Evolutionary conservation across 2,888 invertebrate species (phyloP).

Genomic region (Agrypnus murinus): DNA sequence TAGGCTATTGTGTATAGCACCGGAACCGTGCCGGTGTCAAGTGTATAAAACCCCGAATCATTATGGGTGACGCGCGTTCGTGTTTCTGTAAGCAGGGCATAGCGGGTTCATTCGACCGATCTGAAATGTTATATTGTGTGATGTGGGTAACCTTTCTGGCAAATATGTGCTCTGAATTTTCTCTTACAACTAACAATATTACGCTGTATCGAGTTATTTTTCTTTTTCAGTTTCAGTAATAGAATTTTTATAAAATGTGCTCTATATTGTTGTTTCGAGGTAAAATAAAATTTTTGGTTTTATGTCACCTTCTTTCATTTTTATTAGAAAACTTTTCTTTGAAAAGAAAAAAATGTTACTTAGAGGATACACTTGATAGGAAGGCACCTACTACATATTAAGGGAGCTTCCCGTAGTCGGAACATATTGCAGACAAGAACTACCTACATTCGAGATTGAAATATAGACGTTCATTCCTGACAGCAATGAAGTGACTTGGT

Average conservation of each 20-base stretch:
- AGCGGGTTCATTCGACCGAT: conserved; percentile 46
- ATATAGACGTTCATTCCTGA: conserved; percentile 34
- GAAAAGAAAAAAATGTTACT: too few relatives aligned
- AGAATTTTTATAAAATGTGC: conserved; percentile 25
- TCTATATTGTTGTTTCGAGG: too few relatives aligned
- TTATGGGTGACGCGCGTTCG: conserved; percentile 45
- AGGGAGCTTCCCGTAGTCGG: not conserved
- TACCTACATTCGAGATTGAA: conserved; percentile 26
- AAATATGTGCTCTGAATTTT: conserved; percentile 48
- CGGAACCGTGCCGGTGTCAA: conserved; percentile 45
- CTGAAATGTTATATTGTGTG: conserved; percentile 49
- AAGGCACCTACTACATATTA: conserved; percentile 20
- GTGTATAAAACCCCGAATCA: conserved; percentile 48
- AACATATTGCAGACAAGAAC: conserved; percentile 18
- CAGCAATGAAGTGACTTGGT: conserved; percentile 33
- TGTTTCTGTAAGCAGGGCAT: conserved; percentile 49
- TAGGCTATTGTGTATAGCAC: conserved; percentile 34
- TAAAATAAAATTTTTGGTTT: too few relatives aligned
- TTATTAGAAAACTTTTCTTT: too few relatives aligned
- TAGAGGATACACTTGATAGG: not conserved
- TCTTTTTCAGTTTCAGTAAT: conserved; percentile 20
- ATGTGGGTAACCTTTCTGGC: conserved; percentile 47
- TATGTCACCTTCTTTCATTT: too few relatives aligned
- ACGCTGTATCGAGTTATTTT: conserved; percentile 36
- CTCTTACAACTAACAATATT: conserved; percentile 37